These are phyloP conservation scores for Chaenogobius annularis DNA, from an alignment of 2,113 vertebrate species.

Conservation along the genomic window DNA sequence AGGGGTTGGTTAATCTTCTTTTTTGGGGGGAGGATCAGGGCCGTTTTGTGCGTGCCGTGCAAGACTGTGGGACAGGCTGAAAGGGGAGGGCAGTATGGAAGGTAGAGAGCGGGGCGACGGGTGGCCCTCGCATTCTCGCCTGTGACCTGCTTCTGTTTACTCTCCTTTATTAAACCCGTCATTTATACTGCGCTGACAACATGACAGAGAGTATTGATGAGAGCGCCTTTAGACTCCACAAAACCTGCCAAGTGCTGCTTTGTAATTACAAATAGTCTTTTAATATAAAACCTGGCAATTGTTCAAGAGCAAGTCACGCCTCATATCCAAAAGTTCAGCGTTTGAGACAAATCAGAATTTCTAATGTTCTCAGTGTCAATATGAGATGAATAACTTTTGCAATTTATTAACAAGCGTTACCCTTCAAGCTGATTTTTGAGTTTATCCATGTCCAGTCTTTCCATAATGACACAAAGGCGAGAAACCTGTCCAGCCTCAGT, in stretches of 20 bases:
- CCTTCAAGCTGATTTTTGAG: background rate
- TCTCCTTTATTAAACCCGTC: constrained; percentile 63
- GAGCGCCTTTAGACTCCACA: constrained; percentile 29
- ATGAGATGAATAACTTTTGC: background rate
- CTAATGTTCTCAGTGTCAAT: background rate
- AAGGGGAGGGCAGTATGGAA: constrained; percentile 40
- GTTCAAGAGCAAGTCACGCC: constrained; percentile 3
- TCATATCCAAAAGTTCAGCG: background rate
- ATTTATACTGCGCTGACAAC: constrained; percentile 46
- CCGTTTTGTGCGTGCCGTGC: constrained; percentile 42
- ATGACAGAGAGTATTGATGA: constrained; percentile 47
- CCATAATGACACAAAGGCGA: constrained; percentile 5
- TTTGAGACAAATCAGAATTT: constrained; percentile 4
- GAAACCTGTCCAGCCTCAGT: constrained; percentile 1
- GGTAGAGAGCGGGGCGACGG: constrained; percentile 25
- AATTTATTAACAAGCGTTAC: background rate
- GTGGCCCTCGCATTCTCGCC: constrained; percentile 53
- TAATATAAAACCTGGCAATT: constrained; percentile 28
- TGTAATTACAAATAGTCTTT: constrained; percentile 32
- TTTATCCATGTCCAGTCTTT: constrained; percentile 9
- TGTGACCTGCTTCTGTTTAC: constrained; percentile 66
- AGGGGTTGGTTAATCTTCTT: constrained; percentile 73
- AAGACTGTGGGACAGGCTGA: constrained; percentile 47
- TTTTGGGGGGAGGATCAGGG: constrained; percentile 66
- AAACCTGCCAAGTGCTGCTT: constrained; percentile 26